A percentile compares a stretch with the other conserved stretches of the same genome.
Evolutionary conservation across 2,797 vertebrate species (phyloP).

Genomic region (Vespertilio murinus): DNA sequence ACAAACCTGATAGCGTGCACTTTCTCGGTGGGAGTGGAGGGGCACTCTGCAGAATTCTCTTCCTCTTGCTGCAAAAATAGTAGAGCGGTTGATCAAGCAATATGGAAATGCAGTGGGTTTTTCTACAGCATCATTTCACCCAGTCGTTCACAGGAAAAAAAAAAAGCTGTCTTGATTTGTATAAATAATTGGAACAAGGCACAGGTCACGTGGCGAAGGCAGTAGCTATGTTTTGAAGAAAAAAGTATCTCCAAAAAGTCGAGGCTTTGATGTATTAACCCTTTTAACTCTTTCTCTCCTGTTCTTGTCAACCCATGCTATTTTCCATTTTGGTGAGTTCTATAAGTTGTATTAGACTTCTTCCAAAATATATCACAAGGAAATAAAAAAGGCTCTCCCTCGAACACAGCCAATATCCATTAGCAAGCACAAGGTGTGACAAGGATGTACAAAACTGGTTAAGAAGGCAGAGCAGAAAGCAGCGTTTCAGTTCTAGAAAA

Average conservation of each 20-base stretch:
- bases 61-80: slow-evolving; percentile 82
- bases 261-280: not conserved
- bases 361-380: not conserved
- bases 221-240: not conserved
- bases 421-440: not conserved
- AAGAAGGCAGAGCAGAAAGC: not conserved
- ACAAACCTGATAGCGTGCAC: slow-evolving; percentile 83
- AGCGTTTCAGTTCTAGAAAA: not conserved
- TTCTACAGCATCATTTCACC: not conserved
- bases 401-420: not conserved
- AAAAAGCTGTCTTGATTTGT: slow-evolving; percentile 23
- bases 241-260: not conserved
- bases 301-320: not conserved
- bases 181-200: slow-evolving; percentile 21
- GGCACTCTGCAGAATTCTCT: slow-evolving; percentile 80
- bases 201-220: not conserved
- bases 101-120: slow-evolving; percentile 57
- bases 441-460: not conserved
- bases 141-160: not conserved
- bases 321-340: slow-evolving; percentile 10
- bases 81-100: slow-evolving; percentile 76
- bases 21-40: slow-evolving; percentile 62
- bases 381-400: not conserved
- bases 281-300: not conserved
- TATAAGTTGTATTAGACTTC: not conserved